These are phyloP conservation scores for Myzus persicae DNA, from an alignment of 1,140 invertebrate genomes.

Conservation along the genomic window DNA sequence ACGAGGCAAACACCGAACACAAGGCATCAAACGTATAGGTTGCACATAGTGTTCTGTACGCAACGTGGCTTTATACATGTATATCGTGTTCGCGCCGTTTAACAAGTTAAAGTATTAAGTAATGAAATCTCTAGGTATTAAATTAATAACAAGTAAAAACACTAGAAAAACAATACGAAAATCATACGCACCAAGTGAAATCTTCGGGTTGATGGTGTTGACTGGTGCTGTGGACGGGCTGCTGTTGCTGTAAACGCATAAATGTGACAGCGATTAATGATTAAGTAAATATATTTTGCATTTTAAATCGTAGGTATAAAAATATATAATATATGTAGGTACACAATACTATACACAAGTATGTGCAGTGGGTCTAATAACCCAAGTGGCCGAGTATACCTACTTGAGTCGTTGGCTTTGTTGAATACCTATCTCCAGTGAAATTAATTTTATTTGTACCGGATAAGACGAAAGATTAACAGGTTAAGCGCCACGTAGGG, in stretches of 20 bases:
- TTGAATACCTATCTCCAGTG: background rate
- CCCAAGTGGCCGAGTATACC: too few relatives aligned
- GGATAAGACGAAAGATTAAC: background rate
- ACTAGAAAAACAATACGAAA: background rate
- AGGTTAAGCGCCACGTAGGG: too few relatives aligned
- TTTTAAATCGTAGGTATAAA: background rate
- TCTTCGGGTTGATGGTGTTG: slow-evolving; percentile 53
- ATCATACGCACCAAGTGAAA: slow-evolving; percentile 34
- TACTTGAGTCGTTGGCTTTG: background rate
- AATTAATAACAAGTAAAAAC: background rate
- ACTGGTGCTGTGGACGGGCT: slow-evolving; percentile 14
- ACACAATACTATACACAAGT: background rate
- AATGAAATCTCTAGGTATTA: background rate
- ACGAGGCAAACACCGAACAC: background rate
- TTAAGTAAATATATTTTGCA: background rate
- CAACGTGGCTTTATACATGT: too few relatives aligned
- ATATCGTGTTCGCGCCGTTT: background rate
- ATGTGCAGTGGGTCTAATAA: too few relatives aligned
- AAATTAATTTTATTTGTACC: background rate
- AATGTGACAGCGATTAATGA: background rate
- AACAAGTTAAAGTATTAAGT: background rate
- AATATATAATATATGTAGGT: background rate
- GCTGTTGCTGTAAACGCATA: slow-evolving; percentile 29
- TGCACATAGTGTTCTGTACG: background rate
- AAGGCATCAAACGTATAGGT: background rate